These are phyloP conservation scores for Orthosia incerta DNA, from an alignment of 2,888 invertebrate genomes.

Conservation along the genomic window DNA sequence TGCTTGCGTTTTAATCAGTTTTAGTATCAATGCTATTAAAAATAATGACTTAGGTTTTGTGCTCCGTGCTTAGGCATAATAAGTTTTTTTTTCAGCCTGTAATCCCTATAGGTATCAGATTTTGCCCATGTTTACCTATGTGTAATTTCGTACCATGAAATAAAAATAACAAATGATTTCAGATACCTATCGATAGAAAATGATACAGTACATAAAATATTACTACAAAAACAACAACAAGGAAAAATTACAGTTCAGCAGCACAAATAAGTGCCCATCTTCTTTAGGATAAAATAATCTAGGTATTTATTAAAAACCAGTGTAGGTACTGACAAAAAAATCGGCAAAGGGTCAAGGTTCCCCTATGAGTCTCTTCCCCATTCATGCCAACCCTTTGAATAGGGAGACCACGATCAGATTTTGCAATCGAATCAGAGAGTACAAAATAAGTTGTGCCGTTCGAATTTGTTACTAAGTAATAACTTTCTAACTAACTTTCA, in stretches of 20 bases:
- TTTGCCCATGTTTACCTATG: too few species aligned
- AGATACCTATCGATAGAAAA: neutral
- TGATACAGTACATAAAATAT: neutral
- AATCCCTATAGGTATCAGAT: too few species aligned
- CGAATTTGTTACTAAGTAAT: neutral
- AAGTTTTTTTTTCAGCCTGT: too few species aligned
- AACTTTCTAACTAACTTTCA: neutral
- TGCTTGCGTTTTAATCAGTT: conserved; percentile 1
- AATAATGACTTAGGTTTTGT: neutral
- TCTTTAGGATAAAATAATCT: neutral
- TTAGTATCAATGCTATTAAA: neutral
- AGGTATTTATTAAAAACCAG: neutral
- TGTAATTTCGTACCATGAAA: neutral
- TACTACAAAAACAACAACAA: neutral
- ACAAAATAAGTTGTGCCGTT: neutral
- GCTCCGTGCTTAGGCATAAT: too few species aligned
- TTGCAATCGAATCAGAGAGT: neutral
- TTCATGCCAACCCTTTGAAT: conserved; percentile 46
- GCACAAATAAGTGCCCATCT: neutral
- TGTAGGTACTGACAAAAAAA: conserved; percentile 4
- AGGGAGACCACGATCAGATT: conserved; percentile 31
- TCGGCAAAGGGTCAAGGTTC: conserved; percentile 49
- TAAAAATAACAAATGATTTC: neutral
- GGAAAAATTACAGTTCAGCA: neutral
- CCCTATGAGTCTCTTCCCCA: conserved; percentile 27